Evolutionary conservation across 2,888 invertebrate genomes (phyloP), one percentile per base, ranked within the genome.

Genomic region (Agapostemon virescens): DNA sequence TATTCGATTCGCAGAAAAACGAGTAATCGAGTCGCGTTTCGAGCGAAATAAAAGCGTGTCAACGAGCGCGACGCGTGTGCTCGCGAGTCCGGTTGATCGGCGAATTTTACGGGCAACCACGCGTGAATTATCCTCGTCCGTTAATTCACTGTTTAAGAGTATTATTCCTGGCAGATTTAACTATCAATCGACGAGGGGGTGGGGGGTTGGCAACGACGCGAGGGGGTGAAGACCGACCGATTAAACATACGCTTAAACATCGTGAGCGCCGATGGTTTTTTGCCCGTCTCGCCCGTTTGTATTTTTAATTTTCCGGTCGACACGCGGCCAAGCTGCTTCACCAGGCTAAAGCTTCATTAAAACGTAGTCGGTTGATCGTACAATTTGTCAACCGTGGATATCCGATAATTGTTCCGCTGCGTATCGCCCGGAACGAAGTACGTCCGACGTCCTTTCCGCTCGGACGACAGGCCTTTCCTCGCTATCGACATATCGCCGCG

Each of bases 361-460:
- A 77, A 74, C 77, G 63, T 61, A 68, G 68, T 38, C 82, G 79
- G 72, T 73, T 74, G 79, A 70, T 82, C 79, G 73, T 79, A 74
- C 76, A 77, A 71, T 85, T 85, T 79, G 77, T 81, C 70, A 81
- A 68, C 70, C 63, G 55, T 42, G 69, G 74, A 81, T 78, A 77
- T 77, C 78, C 70, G 74, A 77, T 79, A 79, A 85, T 84, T 69
- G 81, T 81, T 79, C 85, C 85, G 76, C 68, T 61, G 74, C 73
- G 69, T 78, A 69, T 74, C 74, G 49, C 58, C 61, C 33, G 52
- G 17, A 26, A 68, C 79, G 74, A 84, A 74, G 73, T 68, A 61
- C 64, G 52, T 69, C 76, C 77, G 67, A 68, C 63, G 55, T 58
- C n/a, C 38, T 72, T 83, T 79, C 76, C 75, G 76, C 84, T 64